Evolutionary conservation across 2,797 vertebrate species (phyloP).

Genomic region (Poeciliopsis gracilis): DNA sequence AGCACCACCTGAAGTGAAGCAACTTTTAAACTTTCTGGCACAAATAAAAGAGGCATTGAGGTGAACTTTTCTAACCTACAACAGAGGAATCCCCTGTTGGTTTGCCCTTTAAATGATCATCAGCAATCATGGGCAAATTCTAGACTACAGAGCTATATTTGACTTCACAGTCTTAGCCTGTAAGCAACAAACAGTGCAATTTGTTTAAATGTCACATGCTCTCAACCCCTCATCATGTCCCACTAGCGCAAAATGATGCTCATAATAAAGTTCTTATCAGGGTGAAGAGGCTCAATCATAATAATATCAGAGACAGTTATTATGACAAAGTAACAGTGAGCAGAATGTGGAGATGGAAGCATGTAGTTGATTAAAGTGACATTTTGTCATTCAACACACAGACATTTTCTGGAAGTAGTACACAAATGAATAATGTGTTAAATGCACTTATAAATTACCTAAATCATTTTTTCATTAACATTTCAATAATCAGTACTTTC

Average conservation of each 20-base stretch:
- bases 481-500: neutral
- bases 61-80: neutral
- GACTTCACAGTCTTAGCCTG: conserved; percentile 4
- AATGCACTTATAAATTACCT: neutral
- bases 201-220: conserved; percentile 42
- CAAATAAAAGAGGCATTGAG: neutral
- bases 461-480: neutral
- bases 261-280: conserved; percentile 3
- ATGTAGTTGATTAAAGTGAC: neutral
- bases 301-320: neutral
- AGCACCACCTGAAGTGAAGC: neutral
- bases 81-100: neutral
- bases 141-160: conserved; percentile 1
- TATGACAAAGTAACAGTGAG: neutral
- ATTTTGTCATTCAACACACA: neutral
- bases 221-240: conserved; percentile 9
- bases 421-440: neutral
- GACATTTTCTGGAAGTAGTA: neutral
- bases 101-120: conserved; percentile 7
- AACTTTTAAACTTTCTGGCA: neutral
- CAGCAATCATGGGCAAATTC: neutral
- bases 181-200: conserved; percentile 5
- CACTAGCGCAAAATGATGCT: conserved; percentile 20
- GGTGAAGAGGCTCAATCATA: conserved; percentile 12
- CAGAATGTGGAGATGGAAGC: neutral